These are phyloP conservation scores for Lamproptera curius DNA, from an alignment of 2,888 invertebrate genomes.

Conservation along the genomic window DNA sequence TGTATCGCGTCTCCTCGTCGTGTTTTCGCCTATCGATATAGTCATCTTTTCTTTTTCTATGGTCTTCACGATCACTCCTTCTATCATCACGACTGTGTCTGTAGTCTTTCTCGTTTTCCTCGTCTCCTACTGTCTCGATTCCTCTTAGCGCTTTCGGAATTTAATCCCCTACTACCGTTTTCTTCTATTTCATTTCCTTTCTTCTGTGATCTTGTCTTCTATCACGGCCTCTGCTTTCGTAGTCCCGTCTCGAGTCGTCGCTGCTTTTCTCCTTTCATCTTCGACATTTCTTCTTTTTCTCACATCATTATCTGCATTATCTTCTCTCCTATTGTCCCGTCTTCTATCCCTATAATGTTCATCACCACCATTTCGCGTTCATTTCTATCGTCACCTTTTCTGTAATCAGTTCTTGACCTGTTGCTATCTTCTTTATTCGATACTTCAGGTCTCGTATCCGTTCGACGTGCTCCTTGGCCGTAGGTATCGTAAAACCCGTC, in stretches of 20 bases:
- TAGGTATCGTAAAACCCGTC: constrained; percentile 69
- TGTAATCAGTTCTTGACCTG: constrained; percentile 34
- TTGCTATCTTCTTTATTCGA: constrained; percentile 40
- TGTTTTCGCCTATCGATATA: constrained; percentile 18
- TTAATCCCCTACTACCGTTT: constrained; percentile 5
- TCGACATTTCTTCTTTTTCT: constrained; percentile 15
- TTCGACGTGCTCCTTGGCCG: constrained; percentile 53
- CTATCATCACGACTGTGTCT: constrained; percentile 16
- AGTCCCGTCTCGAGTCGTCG: constrained; percentile 11
- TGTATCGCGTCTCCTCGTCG: constrained; percentile 12
- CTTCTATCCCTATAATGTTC: no score
- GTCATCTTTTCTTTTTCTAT: constrained; percentile 17
- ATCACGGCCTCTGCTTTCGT: constrained; percentile 23
- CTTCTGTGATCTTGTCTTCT: constrained; percentile 15
- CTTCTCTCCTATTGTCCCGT: constrained; percentile 15
- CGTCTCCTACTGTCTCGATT: constrained; percentile 5
- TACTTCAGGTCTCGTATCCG: constrained; percentile 39
- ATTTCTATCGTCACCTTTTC: constrained; percentile 29
- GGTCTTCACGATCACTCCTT: constrained; percentile 25
- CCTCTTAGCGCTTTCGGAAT: constrained; percentile 16
- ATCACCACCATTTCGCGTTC: constrained; percentile 24
- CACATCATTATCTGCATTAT: constrained; percentile 21
- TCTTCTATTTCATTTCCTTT: constrained; percentile 19
- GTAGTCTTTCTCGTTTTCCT: constrained; percentile 19
- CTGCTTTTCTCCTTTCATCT: constrained; percentile 16